Base-by-base conservation (phyloP, 2,888 invertebrate species). In the Fissipunctia ypsillon region DNA sequence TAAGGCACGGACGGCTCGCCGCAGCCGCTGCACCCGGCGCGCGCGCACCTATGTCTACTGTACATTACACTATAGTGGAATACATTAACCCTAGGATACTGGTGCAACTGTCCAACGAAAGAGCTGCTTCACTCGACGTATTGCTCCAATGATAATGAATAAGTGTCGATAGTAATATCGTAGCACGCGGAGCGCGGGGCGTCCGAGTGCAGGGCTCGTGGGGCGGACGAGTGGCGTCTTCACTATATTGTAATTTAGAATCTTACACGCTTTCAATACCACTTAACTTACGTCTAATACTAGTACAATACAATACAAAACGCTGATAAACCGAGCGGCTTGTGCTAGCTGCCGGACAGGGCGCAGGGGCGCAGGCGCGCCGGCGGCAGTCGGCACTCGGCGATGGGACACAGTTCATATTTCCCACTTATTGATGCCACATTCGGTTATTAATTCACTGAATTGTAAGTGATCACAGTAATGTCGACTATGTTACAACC, bases 221-320 rank as follows among this genome's bases (percentile, higher is more conserved):
- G 60, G 70, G 90, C 91, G 90, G 86, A 35, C 89, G 90, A 81
- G 87, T 19, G 50, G 59, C 93, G 92, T 87, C 93, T 92, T 91
- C 89, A 91, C 93, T 94, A 93, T 83, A 74, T 78, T 77, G 73
- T 95, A 95, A 93, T 95, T 95, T 95, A 95, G 95, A 95, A 95
- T 95, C 77, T 94, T 91, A 92, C 94, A 95, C 95, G 94, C 94
- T 94, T 94, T 89, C 84, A 83, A 86, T 88, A 87, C 81, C 84
- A 52, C 87, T 90, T 91, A 91, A 73, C 72, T 73, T 63, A 80
- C 25, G 31, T 52, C 45, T 52, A 61, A 67, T 35, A 52, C 86
- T 80, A 84, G 77, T 45, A 59, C 70, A 28, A 69, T 68, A 78
- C 38, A 69, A 72, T 69, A 80, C 48, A 69, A 25, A 63, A 59